Evolutionary conservation across 2,113 vertebrate genomes (phyloP).

Genomic region (Struthio camelus): DNA sequence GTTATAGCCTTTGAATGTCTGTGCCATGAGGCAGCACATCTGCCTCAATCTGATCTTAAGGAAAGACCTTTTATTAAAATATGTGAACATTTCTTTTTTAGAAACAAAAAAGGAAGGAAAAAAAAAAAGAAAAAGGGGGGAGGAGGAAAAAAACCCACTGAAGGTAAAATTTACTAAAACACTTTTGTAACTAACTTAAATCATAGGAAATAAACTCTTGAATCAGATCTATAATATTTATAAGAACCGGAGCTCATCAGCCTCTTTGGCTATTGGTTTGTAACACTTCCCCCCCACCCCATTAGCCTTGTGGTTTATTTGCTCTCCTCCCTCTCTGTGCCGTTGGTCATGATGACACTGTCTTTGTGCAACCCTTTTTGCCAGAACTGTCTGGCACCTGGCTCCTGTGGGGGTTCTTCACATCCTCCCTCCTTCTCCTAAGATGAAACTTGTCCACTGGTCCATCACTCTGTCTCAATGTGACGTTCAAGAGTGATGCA

Average conservation of each 20-base stretch:
- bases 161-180: slow-evolving; percentile 65
- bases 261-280: slow-evolving; percentile 41
- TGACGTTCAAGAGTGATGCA: not conserved
- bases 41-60: slow-evolving; percentile 76
- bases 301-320: slow-evolving; percentile 4
- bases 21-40: slow-evolving; percentile 67
- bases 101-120: slow-evolving; percentile 48
- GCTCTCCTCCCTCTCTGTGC: slow-evolving; percentile 26
- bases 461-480: not conserved
- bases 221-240: slow-evolving; percentile 64
- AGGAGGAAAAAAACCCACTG: slow-evolving; percentile 61
- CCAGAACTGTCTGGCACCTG: not conserved
- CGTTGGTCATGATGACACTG: not conserved
- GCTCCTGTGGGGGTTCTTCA: not conserved
- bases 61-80: slow-evolving; percentile 78
- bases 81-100: slow-evolving; percentile 72
- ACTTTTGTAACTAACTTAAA: slow-evolving; percentile 71
- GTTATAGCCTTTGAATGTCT: slow-evolving; percentile 75
- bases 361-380: not conserved
- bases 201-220: slow-evolving; percentile 70
- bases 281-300: no score
- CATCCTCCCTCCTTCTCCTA: not conserved
- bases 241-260: slow-evolving; percentile 51
- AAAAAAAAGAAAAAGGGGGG: not conserved
- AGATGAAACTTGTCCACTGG: not conserved